phyloP scores from a whole-genome alignment of 2,797 vertebrate species.

The Salmo trutta region DNA sequence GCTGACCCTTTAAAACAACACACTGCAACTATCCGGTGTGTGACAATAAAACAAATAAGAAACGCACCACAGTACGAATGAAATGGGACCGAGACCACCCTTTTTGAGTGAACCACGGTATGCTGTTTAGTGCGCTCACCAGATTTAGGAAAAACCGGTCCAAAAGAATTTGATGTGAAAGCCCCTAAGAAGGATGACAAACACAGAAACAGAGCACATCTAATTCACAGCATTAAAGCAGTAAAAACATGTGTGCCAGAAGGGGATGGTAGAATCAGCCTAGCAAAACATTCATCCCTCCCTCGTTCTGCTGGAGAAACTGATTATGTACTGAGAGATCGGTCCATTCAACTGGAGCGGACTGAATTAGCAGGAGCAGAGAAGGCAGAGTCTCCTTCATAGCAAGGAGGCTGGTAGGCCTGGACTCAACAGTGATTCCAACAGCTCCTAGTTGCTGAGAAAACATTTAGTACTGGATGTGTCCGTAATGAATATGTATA shows the following conservation, averaged over 20 bases:
- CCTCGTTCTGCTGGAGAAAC: not conserved
- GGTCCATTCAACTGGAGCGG: not conserved
- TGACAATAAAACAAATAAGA: no score
- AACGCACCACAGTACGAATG: no score
- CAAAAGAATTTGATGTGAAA: no score
- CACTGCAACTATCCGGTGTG: no score
- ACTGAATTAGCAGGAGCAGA: not conserved
- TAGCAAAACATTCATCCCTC: not conserved
- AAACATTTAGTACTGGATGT: not conserved
- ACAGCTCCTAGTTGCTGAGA: not conserved
- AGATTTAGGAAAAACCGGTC: no score
- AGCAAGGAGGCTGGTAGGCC: not conserved
- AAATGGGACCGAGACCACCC: no score
- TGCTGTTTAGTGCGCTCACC: no score
- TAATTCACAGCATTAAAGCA: not conserved
- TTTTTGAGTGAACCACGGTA: no score
- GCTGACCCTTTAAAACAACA: no score
- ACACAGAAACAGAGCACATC: not conserved
- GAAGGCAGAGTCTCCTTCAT: not conserved
- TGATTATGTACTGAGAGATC: not conserved
- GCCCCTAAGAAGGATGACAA: not conserved
- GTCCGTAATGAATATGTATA: not conserved
- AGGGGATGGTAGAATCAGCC: not conserved
- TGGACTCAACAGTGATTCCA: not conserved
- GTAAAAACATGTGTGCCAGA: not conserved